A percentile compares a stretch with the other conserved stretches of the same genome.
Conservation (phyloP, 2,113 vertebrate genomes). For the Martes martes region DNA sequence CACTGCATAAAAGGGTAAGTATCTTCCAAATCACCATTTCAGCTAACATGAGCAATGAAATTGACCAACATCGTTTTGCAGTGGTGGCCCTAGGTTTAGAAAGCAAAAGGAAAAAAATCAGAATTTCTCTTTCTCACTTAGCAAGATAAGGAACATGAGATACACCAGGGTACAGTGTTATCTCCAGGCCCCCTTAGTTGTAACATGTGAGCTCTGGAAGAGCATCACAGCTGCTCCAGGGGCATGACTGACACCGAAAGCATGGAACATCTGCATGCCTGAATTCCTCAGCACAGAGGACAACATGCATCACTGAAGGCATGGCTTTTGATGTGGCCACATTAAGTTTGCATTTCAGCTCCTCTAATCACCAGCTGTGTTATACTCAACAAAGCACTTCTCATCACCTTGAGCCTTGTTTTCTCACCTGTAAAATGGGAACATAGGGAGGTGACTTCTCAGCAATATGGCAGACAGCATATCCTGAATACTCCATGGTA, state of each 20-base stretch:
- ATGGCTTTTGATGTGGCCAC: accelerated
- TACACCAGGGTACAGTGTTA: accelerated
- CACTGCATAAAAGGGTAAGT: not conserved
- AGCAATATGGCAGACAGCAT: not conserved
- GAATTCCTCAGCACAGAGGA: accelerated
- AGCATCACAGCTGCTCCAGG: not conserved
- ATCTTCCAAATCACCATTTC: not conserved
- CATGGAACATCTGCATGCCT: accelerated
- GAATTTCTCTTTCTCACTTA: not conserved
- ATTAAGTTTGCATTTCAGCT: not conserved
- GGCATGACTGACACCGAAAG: not conserved
- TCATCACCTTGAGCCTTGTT: not conserved
- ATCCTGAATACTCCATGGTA: not conserved
- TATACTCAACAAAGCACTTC: not conserved
- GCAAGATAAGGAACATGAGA: not conserved
- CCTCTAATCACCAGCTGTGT: too few relatives aligned
- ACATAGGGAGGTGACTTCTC: not conserved
- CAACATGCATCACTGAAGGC: accelerated
- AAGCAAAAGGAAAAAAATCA: not conserved
- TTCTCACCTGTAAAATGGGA: not conserved
- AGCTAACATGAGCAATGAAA: not conserved
- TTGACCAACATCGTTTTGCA: not conserved
- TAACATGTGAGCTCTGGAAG: not conserved
- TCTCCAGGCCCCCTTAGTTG: not conserved
- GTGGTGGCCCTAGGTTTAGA: not conserved